These are phyloP conservation scores for Timandra comae DNA, from an alignment of 2,888 invertebrate species.

Conservation along the genomic window DNA sequence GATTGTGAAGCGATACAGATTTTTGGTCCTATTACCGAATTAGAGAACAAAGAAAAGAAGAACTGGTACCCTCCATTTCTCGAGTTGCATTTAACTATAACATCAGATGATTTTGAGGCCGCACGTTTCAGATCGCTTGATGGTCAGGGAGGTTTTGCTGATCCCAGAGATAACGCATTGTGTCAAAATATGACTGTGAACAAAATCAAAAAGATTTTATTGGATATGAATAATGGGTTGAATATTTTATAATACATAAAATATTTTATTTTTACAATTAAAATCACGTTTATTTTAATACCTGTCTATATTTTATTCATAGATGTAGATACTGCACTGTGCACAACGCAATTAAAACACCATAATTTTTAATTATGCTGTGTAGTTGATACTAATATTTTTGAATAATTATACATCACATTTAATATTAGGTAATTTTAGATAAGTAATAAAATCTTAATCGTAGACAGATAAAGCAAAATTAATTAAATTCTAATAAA, in stretches of 20 bases:
- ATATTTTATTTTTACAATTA: too few relatives aligned
- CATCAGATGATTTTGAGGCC: conserved; percentile 33
- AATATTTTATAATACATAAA: too few relatives aligned
- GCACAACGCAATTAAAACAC: too few relatives aligned
- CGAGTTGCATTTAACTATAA: conserved; percentile 34
- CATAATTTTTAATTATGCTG: too few relatives aligned
- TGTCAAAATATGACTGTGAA: conserved; percentile 39
- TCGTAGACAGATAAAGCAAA: too few relatives aligned
- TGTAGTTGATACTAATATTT: too few relatives aligned
- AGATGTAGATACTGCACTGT: too few relatives aligned
- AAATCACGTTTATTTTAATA: too few relatives aligned
- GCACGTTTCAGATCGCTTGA: conserved; percentile 34
- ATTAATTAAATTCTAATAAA: not conserved
- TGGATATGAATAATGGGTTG: conserved; percentile 34
- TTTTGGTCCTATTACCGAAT: conserved; percentile 16
- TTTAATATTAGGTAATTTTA: too few relatives aligned
- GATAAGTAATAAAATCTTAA: too few relatives aligned
- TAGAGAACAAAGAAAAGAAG: conserved; percentile 20
- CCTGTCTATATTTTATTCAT: too few relatives aligned
- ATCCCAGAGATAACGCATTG: conserved; percentile 38
- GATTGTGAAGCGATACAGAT: not conserved
- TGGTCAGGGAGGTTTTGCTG: conserved; percentile 43
- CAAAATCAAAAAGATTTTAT: conserved; percentile 37
- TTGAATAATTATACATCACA: too few relatives aligned
- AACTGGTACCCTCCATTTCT: conserved; percentile 34